phyloP scores from a whole-genome alignment of 2,888 invertebrate genomes.

The Erynnis tages region DNA sequence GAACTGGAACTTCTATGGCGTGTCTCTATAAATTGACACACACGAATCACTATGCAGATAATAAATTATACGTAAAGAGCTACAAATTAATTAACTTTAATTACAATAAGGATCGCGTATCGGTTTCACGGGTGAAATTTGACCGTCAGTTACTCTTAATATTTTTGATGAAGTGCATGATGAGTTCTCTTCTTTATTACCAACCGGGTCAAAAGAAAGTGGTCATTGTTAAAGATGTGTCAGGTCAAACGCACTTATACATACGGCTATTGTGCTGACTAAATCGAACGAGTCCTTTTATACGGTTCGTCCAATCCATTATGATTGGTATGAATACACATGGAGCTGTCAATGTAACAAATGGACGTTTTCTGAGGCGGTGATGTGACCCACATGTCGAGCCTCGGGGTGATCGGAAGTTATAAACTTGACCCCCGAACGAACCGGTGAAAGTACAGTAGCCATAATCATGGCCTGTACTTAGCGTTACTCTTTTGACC shows the following conservation, averaged over 20 bases:
- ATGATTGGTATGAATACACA: constrained; percentile 38
- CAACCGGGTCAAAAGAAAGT: constrained; percentile 27
- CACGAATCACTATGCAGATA: not conserved
- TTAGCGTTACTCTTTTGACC: constrained; percentile 37
- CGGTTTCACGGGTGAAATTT: constrained; percentile 17
- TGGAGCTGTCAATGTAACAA: constrained; percentile 54
- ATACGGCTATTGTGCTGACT: constrained; percentile 27
- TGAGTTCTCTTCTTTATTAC: constrained; percentile 10
- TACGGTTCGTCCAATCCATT: constrained; percentile 28
- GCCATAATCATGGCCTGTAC: constrained; percentile 49
- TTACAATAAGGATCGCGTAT: constrained; percentile 5
- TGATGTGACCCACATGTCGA: constrained; percentile 51
- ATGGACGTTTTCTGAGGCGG: constrained; percentile 46
- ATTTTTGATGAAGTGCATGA: constrained; percentile 7
- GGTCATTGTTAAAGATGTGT: constrained; percentile 18
- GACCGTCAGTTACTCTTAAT: not conserved
- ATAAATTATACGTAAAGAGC: not conserved
- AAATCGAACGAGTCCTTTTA: constrained; percentile 38
- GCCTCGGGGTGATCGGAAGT: constrained; percentile 47
- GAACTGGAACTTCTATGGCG: not conserved
- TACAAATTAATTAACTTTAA: not conserved
- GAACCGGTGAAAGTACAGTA: constrained; percentile 70
- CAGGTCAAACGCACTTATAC: constrained; percentile 17
- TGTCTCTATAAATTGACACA: not conserved
- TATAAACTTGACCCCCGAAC: constrained; percentile 67